phyloP scores from a whole-genome alignment of 2,113 vertebrate genomes.

The Cyphotilapia sp. region DNA sequence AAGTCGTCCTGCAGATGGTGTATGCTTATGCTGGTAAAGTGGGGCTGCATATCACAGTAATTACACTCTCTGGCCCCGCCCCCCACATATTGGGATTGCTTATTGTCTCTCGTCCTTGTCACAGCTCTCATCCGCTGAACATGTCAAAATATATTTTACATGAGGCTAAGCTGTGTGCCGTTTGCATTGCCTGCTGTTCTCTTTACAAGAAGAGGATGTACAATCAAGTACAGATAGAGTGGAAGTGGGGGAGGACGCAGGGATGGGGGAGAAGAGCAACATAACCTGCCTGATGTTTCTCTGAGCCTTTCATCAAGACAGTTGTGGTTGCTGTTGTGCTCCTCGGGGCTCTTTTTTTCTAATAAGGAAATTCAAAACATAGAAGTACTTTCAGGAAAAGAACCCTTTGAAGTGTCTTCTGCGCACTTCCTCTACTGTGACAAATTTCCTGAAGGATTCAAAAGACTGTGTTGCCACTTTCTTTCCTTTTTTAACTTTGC shows the following conservation, averaged over 20 bases:
- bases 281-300: conserved; percentile 22
- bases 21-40: conserved; percentile 1
- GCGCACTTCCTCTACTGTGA: background rate
- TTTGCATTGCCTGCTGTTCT: background rate
- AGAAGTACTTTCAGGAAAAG: background rate
- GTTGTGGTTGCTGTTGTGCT: background rate
- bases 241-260: conserved; percentile 1
- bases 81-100: background rate
- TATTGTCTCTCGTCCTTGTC: background rate
- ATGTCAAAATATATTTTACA: background rate
- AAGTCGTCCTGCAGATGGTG: conserved; percentile 9
- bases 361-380: background rate
- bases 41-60: background rate
- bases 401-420: background rate
- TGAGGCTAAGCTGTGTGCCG: background rate
- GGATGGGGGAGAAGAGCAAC: conserved; percentile 17
- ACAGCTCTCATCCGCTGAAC: background rate
- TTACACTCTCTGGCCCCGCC: background rate
- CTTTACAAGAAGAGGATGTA: conserved; percentile 21
- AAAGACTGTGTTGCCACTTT: background rate
- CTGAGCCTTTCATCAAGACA: conserved; percentile 29
- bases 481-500: background rate
- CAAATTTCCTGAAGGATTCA: background rate
- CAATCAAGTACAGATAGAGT: conserved; percentile 17
- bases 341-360: background rate